Evolutionary conservation across 2,888 invertebrate species (phyloP).

Genomic region (Gryllus longicercus): DNA sequence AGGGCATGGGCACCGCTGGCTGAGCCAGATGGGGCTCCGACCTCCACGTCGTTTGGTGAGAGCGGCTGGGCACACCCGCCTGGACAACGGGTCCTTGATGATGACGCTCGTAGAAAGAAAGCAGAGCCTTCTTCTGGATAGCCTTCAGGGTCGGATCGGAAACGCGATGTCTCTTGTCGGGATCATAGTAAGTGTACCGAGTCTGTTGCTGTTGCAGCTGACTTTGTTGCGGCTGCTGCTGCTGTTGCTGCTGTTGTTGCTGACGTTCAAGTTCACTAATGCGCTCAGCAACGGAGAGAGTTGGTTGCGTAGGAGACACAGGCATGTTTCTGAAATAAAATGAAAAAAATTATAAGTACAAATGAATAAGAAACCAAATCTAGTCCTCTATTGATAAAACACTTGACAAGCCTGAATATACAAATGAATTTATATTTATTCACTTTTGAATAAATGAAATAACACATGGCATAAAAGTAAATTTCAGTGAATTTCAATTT

Average conservation of each 20-base stretch:
- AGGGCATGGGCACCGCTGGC: conserved; percentile 27
- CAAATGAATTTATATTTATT: too few relatives aligned
- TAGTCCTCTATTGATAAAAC: too few relatives aligned
- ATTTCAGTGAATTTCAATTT: too few relatives aligned
- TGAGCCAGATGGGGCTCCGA: conserved; percentile 57
- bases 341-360: too few relatives aligned
- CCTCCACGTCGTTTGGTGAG: conserved; percentile 49
- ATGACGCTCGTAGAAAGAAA: conserved; percentile 76
- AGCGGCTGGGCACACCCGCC: conserved; percentile 38
- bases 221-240: background rate
- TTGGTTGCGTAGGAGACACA: conserved; percentile 45
- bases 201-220: conserved; percentile 41
- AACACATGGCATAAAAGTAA: too few relatives aligned
- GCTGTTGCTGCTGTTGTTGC: conserved; percentile 43
- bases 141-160: conserved; percentile 69
- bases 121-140: conserved; percentile 76
- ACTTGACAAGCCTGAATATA: too few relatives aligned
- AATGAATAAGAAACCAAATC: too few relatives aligned
- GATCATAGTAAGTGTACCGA: conserved; percentile 67
- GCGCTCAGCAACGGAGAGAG: conserved; percentile 62
- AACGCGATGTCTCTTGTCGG: conserved; percentile 67
- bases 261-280: conserved; percentile 62
- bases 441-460: too few relatives aligned
- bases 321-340: conserved; percentile 40
- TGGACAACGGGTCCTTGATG: conserved; percentile 43